Evolutionary conservation across 2,113 vertebrate species (phyloP).

Genomic region (Rhagologus leucostigma): DNA sequence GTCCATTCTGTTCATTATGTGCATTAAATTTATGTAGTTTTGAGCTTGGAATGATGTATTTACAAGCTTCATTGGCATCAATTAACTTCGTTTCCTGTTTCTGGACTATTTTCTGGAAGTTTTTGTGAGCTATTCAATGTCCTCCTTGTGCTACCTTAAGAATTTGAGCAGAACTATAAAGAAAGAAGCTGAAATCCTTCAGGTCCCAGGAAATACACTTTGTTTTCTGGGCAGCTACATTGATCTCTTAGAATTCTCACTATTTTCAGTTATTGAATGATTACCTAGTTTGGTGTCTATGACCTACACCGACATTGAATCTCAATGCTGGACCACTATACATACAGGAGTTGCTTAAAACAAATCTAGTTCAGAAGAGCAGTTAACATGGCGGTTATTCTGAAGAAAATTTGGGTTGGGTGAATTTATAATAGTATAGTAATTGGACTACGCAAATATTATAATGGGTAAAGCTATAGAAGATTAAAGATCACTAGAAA

Average conservation of each 20-base stretch:
- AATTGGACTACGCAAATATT: not conserved
- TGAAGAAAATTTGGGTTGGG: not conserved
- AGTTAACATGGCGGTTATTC: not conserved
- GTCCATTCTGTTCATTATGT: not conserved
- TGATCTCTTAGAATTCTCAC: not conserved
- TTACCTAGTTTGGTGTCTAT: not conserved
- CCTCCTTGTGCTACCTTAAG: not conserved
- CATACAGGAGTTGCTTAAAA: not conserved
- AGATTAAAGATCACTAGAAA: not conserved
- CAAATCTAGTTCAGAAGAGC: not conserved
- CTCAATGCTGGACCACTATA: not conserved
- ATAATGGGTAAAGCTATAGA: not conserved
- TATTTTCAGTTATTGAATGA: not conserved
- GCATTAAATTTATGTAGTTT: not conserved
- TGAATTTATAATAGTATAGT: not conserved
- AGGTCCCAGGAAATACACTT: not conserved
- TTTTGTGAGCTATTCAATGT: not conserved
- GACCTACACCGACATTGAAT: not conserved
- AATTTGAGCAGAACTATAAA: not conserved
- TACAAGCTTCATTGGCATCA: not conserved
- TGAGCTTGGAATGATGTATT: not conserved
- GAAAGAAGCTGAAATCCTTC: not conserved
- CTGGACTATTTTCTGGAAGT: not conserved
- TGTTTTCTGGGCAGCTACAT: not conserved
- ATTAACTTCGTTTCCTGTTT: not conserved